Evolutionary conservation across 2,113 vertebrate genomes (phyloP).

Genomic region (Merops nubicus): DNA sequence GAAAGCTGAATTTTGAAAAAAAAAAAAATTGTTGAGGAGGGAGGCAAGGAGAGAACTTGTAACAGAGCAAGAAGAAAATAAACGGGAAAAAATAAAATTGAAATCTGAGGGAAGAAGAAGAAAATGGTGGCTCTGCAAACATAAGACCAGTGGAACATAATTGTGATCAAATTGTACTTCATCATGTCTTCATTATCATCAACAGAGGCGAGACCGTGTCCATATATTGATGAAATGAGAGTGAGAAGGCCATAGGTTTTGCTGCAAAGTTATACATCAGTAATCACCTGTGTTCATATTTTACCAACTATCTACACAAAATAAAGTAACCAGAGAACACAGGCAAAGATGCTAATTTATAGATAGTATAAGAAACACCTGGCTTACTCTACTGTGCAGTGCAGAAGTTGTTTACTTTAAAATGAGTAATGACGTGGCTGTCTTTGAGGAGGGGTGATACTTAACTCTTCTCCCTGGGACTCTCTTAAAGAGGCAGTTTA

Average conservation of each 20-base stretch:
- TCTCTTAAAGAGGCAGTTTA: conserved; percentile 3
- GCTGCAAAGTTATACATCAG: background rate
- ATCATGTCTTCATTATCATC: background rate
- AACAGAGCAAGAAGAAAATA: background rate
- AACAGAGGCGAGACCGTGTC: background rate
- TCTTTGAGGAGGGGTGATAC: conserved; percentile 13
- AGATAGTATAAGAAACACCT: background rate
- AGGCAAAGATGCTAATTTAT: background rate
- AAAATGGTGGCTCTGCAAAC: background rate
- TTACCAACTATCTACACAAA: background rate
- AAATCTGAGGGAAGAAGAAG: background rate
- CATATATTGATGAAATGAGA: background rate
- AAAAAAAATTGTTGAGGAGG: background rate
- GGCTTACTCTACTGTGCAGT: background rate
- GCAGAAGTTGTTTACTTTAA: conserved; percentile 6
- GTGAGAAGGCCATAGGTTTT: background rate
- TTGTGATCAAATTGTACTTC: background rate
- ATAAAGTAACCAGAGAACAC: background rate
- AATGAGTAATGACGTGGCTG: background rate
- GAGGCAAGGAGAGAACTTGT: background rate
- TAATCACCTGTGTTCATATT: background rate
- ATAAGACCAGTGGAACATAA: background rate
- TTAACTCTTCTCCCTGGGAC: background rate
- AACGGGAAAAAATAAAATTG: background rate
- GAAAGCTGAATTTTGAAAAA: background rate